These are phyloP conservation scores for Platerodrilus igneus DNA, from an alignment of 2,888 invertebrate genomes.

Conservation along the genomic window DNA sequence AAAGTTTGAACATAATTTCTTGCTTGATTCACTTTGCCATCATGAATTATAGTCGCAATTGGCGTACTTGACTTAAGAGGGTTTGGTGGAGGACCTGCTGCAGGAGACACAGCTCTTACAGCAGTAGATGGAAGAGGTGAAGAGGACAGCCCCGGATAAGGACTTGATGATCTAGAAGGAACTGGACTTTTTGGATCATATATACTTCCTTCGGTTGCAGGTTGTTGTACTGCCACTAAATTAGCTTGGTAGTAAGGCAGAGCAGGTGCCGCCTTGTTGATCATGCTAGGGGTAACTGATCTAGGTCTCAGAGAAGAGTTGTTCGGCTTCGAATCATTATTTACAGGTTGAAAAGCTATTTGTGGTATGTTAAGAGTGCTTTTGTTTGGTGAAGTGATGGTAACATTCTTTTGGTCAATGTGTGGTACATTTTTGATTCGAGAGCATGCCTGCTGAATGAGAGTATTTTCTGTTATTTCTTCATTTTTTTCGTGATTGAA, in stretches of 20 bases:
- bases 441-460: too few relatives aligned
- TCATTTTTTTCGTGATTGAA: too few relatives aligned
- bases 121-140: slow-evolving; percentile 39
- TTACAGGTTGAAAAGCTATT: slow-evolving; percentile 52
- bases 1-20: slow-evolving; percentile 12
- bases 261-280: slow-evolving; percentile 69
- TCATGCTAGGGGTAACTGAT: slow-evolving; percentile 65
- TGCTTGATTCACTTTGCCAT: slow-evolving; percentile 12
- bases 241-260: slow-evolving; percentile 78
- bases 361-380: slow-evolving; percentile 47
- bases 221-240: slow-evolving; percentile 63
- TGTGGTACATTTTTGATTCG: too few relatives aligned
- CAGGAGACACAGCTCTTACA: slow-evolving; percentile 61
- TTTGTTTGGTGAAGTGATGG: slow-evolving; percentile 37
- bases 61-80: slow-evolving; percentile 43
- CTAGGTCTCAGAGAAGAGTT: slow-evolving; percentile 54
- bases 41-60: slow-evolving; percentile 5
- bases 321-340: slow-evolving; percentile 49
- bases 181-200: slow-evolving; percentile 59
- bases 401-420: too few relatives aligned
- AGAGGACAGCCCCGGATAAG: slow-evolving; percentile 47
- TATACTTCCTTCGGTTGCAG: slow-evolving; percentile 56
- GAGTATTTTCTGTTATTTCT: too few relatives aligned
- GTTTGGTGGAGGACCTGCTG: slow-evolving; percentile 66
- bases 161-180: slow-evolving; percentile 61